Evolutionary conservation across 2,888 invertebrate species (phyloP).

Genomic region (Ormyrus rosae): DNA sequence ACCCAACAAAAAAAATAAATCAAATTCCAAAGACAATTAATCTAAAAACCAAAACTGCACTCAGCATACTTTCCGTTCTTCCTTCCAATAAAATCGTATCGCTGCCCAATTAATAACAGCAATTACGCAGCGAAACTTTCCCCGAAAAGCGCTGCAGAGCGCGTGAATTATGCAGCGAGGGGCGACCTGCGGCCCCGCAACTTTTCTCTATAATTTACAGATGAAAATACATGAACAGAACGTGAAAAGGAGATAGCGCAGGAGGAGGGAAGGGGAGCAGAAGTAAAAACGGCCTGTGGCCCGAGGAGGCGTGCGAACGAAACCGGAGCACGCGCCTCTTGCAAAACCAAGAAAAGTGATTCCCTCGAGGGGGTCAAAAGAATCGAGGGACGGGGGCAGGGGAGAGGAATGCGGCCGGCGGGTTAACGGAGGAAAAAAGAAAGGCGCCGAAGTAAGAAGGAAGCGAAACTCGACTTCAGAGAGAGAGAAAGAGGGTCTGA

Average conservation of each 20-base stretch:
- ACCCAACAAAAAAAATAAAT: not conserved
- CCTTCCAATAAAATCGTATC: no score
- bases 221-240: constrained; percentile 30
- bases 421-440: constrained; percentile 30
- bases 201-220: constrained; percentile 26
- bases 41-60: no score
- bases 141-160: no score
- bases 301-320: constrained; percentile 40
- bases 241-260: not conserved
- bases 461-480: constrained; percentile 7
- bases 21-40: no score
- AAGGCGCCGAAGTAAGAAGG: constrained; percentile 53
- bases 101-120: no score
- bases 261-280: not conserved
- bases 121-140: no score
- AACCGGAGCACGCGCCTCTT: constrained; percentile 33
- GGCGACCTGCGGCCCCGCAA: not conserved
- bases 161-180: not conserved
- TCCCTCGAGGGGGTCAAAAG: constrained; percentile 55
- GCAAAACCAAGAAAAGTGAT: constrained; percentile 61
- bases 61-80: no score
- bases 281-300: constrained; percentile 29
- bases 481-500: not conserved
- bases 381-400: not conserved
- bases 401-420: constrained; percentile 6